Conservation (phyloP, 2,797 vertebrate species). For the Halcyon badia region DNA sequence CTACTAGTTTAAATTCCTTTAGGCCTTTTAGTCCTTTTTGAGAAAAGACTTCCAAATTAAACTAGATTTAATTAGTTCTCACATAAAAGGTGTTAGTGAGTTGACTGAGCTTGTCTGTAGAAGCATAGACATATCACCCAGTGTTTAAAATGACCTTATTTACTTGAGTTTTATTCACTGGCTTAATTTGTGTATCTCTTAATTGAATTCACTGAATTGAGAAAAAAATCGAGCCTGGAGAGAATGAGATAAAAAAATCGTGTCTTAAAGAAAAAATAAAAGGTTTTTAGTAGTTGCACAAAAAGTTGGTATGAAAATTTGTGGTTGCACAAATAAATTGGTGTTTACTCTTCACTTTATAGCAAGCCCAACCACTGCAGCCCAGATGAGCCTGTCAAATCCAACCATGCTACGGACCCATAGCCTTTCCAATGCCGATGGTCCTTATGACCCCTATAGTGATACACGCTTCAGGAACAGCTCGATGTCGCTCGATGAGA, state of each 20-base stretch:
- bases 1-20: conserved; percentile 32
- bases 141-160: conserved; percentile 38
- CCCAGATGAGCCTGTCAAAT: conserved; percentile 90
- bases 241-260: neutral
- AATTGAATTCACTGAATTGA: conserved; percentile 5
- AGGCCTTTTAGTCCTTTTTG: conserved; percentile 22
- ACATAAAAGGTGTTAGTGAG: conserved; percentile 37
- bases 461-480: conserved; percentile 94
- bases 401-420: conserved; percentile 88
- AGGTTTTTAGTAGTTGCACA: neutral
- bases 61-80: conserved; percentile 54
- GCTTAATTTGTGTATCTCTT: neutral
- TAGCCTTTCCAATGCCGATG: conserved; percentile 92
- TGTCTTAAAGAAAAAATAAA: neutral
- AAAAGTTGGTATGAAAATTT: neutral
- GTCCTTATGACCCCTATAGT: conserved; percentile 85
- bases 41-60: conserved; percentile 55
- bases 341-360: conserved; percentile 5
- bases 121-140: neutral
- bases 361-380: conserved; percentile 92
- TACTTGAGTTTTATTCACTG: neutral
- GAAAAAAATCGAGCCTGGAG: neutral
- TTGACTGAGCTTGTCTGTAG: conserved; percentile 59
- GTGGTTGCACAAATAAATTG: neutral
- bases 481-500: conserved; percentile 96